Conservation (phyloP, 2,888 invertebrate species). For the Drosophila neonasuta region DNA sequence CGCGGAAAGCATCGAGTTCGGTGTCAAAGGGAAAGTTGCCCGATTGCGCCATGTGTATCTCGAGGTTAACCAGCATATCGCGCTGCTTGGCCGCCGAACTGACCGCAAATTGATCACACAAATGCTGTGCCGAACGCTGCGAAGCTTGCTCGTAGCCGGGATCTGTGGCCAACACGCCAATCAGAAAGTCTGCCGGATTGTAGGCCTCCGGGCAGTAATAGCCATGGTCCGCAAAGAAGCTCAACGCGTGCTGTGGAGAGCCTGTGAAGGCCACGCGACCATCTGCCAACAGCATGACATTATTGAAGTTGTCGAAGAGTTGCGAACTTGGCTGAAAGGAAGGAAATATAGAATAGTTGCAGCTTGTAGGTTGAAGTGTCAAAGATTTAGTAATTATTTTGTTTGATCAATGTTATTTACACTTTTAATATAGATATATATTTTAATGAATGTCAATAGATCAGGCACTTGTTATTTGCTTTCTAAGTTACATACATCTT, state of each 20-base stretch:
- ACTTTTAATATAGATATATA: too few relatives aligned
- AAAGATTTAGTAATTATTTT: too few relatives aligned
- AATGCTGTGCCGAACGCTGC: constrained; percentile 86
- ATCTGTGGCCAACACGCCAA: constrained; percentile 90
- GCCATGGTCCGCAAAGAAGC: constrained; percentile 89
- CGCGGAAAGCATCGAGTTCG: constrained; percentile 82
- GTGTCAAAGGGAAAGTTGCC: constrained; percentile 82
- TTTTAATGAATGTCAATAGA: too few relatives aligned
- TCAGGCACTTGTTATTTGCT: too few relatives aligned
- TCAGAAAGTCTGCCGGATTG: constrained; percentile 95
- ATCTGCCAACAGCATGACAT: constrained; percentile 90
- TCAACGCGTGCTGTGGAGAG: constrained; percentile 85
- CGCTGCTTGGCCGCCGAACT: constrained; percentile 90
- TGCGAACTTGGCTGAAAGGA: constrained; percentile 90
- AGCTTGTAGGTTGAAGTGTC: too few relatives aligned
- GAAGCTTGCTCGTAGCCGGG: constrained; percentile 90
- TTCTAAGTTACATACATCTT: too few relatives aligned
- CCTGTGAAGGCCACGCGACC: constrained; percentile 94
- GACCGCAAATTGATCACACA: constrained; percentile 90
- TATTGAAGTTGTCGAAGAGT: constrained; percentile 91
- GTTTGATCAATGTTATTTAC: too few relatives aligned
- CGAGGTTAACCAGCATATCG: constrained; percentile 88
- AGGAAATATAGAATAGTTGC: not conserved
- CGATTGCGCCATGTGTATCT: constrained; percentile 86
- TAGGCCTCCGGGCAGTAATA: constrained; percentile 90